Evolutionary conservation across 2,888 invertebrate genomes (phyloP).

Genomic region (Caenorhabditis sp.): DNA sequence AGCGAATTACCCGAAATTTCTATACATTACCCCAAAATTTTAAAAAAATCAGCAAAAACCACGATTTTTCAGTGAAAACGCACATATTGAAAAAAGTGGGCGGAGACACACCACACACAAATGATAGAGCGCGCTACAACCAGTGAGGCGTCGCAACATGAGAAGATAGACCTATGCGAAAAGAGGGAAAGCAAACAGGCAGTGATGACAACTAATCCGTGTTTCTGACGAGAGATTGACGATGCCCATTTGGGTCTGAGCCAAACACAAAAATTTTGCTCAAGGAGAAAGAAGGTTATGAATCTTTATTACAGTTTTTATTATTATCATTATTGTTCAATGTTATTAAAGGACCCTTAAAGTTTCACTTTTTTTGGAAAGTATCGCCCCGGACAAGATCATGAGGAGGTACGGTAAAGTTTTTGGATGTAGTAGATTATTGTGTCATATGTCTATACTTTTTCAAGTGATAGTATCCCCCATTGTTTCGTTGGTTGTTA

Average conservation of each 20-base stretch:
- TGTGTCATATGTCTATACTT: conserved; percentile 14
- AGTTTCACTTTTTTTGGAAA: neutral
- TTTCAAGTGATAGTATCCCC: conserved; percentile 41
- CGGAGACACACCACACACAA: neutral
- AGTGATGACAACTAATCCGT: conserved; percentile 40
- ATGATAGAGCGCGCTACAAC: neutral
- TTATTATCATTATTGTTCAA: neutral
- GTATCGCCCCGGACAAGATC: conserved; percentile 14
- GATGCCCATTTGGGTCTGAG: conserved; percentile 32
- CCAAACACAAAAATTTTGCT: conserved; percentile 14
- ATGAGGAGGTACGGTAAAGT: conserved; percentile 33
- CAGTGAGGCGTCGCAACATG: neutral
- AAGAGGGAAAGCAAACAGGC: conserved; percentile 4
- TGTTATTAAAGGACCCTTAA: neutral
- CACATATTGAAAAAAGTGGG: neutral
- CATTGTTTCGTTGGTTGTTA: conserved; percentile 11
- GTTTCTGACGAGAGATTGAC: conserved; percentile 45
- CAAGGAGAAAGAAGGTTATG: neutral
- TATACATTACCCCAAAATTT: neutral
- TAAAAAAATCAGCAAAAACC: neutral
- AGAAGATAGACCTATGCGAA: neutral
- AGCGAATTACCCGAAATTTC: too few species aligned
- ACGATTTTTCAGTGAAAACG: neutral
- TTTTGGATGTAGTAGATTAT: neutral
- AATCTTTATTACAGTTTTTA: neutral